Percentiles rank a stretch among this genome's conserved stretches.
Evolutionary conservation across 2,888 invertebrate genomes (phyloP).

Genomic region (Teleiodes luculella): DNA sequence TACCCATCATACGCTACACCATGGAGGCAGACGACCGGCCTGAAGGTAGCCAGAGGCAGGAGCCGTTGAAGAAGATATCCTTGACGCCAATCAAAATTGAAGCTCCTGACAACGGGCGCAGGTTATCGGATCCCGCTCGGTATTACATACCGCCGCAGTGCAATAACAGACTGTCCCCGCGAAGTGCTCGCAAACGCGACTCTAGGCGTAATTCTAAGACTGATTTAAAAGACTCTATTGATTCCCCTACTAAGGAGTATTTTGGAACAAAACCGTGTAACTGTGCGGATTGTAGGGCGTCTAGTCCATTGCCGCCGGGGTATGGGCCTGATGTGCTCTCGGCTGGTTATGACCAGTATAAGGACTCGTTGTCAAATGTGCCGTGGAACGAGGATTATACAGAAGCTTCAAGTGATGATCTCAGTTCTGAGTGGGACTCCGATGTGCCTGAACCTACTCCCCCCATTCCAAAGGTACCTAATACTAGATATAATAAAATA

Average conservation of each 20-base stretch:
- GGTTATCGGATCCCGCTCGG: constrained; percentile 63
- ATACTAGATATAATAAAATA: no score
- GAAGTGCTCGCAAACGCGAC: constrained; percentile 66
- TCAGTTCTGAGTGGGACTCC: constrained; percentile 95
- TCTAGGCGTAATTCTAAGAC: constrained; percentile 56
- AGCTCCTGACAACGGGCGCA: constrained; percentile 60
- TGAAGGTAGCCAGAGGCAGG: constrained; percentile 45
- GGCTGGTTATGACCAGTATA: constrained; percentile 89
- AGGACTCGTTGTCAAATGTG: constrained; percentile 86
- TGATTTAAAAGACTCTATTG: constrained; percentile 41
- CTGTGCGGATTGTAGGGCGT: constrained; percentile 71
- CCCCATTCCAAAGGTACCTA: constrained; percentile 59
- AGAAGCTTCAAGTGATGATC: constrained; percentile 93
- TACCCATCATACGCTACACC: constrained; percentile 70
- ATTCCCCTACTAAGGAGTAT: constrained; percentile 46
- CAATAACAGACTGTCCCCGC: constrained; percentile 65
- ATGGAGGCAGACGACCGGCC: constrained; percentile 67
- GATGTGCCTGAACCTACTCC: constrained; percentile 82
- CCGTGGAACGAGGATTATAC: constrained; percentile 89
- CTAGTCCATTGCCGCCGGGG: constrained; percentile 73
- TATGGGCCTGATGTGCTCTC: constrained; percentile 69
- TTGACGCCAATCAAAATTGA: constrained; percentile 69
- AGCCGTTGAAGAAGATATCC: constrained; percentile 67
- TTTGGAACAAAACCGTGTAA: constrained; percentile 66
- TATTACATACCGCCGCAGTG: constrained; percentile 72